Percentiles rank a stretch among this genome's conserved stretches.
These are phyloP conservation scores for Mola mola DNA, from an alignment of 2,113 vertebrate genomes.

Conservation along the genomic window DNA sequence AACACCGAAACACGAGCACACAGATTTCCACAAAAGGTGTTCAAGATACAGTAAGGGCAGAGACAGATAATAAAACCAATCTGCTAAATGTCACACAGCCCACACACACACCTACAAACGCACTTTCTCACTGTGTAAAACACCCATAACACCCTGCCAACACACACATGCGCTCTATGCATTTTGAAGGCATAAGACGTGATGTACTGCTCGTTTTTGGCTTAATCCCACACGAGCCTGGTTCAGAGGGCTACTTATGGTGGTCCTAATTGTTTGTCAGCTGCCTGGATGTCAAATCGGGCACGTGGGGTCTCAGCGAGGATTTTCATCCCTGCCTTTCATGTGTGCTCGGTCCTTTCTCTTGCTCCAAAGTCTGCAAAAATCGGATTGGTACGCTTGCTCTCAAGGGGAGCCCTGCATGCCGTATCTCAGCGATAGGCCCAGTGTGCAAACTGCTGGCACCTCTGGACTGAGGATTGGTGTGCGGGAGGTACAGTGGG, in stretches of 20 bases:
- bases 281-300: slow-evolving; percentile 70
- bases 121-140: slow-evolving; percentile 38
- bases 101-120: slow-evolving; percentile 54
- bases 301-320: slow-evolving; percentile 67
- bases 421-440: slow-evolving; percentile 69
- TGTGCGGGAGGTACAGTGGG: slow-evolving; percentile 47
- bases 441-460: slow-evolving; percentile 65
- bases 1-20: neutral
- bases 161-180: slow-evolving; percentile 36
- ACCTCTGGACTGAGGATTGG: slow-evolving; percentile 51
- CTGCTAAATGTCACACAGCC: slow-evolving; percentile 70
- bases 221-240: slow-evolving; percentile 68
- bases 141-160: slow-evolving; percentile 30
- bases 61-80: slow-evolving; percentile 59
- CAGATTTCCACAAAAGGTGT: slow-evolving; percentile 50
- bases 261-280: slow-evolving; percentile 78
- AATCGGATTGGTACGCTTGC: slow-evolving; percentile 76
- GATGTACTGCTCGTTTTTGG: slow-evolving; percentile 70
- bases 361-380: slow-evolving; percentile 59
- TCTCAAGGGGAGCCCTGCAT: slow-evolving; percentile 66
- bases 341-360: slow-evolving; percentile 58
- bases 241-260: slow-evolving; percentile 70
- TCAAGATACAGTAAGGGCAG: slow-evolving; percentile 57
- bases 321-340: slow-evolving; percentile 72
- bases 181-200: slow-evolving; percentile 67